Conservation (phyloP, 2,797 vertebrate species). For the Poeciliopsis gracilis region DNA sequence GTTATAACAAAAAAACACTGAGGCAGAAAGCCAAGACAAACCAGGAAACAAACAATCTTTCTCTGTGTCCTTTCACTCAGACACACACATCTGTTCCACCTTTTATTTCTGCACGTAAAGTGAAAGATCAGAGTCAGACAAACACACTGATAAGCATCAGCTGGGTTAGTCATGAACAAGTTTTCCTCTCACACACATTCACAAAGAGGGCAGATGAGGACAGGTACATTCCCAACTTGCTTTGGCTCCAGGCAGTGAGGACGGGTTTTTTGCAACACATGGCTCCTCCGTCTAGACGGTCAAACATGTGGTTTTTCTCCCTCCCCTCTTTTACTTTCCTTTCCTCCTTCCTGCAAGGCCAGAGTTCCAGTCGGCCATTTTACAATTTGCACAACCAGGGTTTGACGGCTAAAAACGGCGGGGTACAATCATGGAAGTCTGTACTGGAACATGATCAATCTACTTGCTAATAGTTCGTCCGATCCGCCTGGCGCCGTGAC, state of each 20-base stretch:
- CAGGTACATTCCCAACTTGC: conserved; percentile 67
- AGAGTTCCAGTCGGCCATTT: conserved; percentile 70
- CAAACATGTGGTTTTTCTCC: conserved; percentile 18
- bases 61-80: conserved; percentile 23
- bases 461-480: conserved; percentile 9
- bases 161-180: conserved; percentile 64
- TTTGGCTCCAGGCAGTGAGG: conserved; percentile 72
- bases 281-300: conserved; percentile 77
- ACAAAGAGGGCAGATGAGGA: conserved; percentile 55
- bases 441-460: conserved; percentile 30
- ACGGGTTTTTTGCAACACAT: conserved; percentile 69
- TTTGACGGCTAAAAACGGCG: conserved; percentile 28
- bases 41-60: conserved; percentile 35
- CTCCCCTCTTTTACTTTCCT: conserved; percentile 28
- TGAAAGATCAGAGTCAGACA: conserved; percentile 64
- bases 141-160: conserved; percentile 67
- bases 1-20: neutral
- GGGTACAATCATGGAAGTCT: conserved; percentile 28
- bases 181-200: conserved; percentile 36
- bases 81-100: conserved; percentile 66
- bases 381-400: conserved; percentile 51
- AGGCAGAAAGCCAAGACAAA: conserved; percentile 46
- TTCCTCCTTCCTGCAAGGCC: conserved; percentile 46
- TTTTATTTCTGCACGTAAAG: conserved; percentile 54
- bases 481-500: conserved; percentile 20